Conservation (phyloP, 1,140 invertebrate genomes). For the Cydia strobilella region DNA sequence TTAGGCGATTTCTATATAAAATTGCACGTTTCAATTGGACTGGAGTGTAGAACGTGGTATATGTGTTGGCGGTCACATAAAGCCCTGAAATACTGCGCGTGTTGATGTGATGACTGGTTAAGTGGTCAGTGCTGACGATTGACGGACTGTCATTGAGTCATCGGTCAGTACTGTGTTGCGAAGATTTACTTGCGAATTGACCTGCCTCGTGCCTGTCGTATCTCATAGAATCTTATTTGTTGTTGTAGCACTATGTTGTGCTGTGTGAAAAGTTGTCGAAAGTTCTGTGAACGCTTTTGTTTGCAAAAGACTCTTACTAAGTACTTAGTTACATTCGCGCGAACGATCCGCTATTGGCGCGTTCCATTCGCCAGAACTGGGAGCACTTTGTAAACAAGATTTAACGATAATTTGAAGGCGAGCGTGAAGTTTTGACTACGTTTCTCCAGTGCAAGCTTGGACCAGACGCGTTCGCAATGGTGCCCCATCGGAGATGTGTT, state of each 20-base stretch:
- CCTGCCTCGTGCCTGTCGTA: not conserved
- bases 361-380: no score
- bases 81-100: slow-evolving; percentile 11
- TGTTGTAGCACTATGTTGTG: no score
- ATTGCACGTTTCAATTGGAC: no score
- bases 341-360: no score
- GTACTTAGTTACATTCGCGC: no score
- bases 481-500: not conserved
- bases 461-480: slow-evolving; percentile 93
- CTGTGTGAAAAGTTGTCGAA: no score
- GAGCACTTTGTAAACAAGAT: no score
- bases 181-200: not conserved
- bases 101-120: not conserved
- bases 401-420: slow-evolving; percentile 89
- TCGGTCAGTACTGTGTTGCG: not conserved
- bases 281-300: no score
- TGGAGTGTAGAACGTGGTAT: not conserved
- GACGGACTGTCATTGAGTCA: slow-evolving; percentile 1
- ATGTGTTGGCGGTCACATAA: not conserved
- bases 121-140: slow-evolving; percentile 1
- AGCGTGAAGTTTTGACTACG: slow-evolving; percentile 96
- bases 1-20: no score
- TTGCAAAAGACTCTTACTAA: no score
- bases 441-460: slow-evolving; percentile 89
- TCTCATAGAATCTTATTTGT: no score